Evolutionary conservation across 2,113 vertebrate species (phyloP).

Genomic region (Laterallus jamaicensis): DNA sequence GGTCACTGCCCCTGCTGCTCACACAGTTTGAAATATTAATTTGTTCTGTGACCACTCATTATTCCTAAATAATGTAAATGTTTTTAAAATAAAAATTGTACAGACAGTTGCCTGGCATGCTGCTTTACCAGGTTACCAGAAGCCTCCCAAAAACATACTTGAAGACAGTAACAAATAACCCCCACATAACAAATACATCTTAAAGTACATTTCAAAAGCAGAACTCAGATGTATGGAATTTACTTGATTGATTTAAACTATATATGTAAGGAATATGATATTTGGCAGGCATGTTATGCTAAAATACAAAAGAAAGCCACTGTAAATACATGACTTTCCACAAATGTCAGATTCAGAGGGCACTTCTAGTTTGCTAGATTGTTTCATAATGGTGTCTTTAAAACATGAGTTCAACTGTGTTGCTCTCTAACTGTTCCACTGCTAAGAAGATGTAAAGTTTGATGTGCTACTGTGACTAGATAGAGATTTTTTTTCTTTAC

Average conservation of each 20-base stretch:
- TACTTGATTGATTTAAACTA: neutral
- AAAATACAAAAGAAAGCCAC: neutral
- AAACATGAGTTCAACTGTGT: neutral
- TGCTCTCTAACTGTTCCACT: neutral
- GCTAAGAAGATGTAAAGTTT: neutral
- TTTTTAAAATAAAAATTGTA: neutral
- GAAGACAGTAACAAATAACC: neutral
- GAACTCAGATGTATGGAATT: neutral
- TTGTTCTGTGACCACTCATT: neutral
- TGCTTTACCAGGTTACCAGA: neutral
- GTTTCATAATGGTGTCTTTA: neutral
- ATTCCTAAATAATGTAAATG: neutral
- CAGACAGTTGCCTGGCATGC: neutral
- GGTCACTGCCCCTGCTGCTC: neutral
- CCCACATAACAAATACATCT: too few relatives aligned
- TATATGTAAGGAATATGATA: neutral
- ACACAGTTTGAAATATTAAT: neutral
- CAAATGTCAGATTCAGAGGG: neutral
- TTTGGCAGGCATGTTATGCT: too few relatives aligned
- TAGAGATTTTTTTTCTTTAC: neutral
- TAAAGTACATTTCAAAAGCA: neutral
- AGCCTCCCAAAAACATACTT: neutral
- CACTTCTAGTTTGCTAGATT: neutral
- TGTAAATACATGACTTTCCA: neutral
- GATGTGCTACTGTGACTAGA: neutral